These are phyloP conservation scores for Recurvirostra avosetta DNA, from an alignment of 2,113 vertebrate genomes.

Conservation along the genomic window DNA sequence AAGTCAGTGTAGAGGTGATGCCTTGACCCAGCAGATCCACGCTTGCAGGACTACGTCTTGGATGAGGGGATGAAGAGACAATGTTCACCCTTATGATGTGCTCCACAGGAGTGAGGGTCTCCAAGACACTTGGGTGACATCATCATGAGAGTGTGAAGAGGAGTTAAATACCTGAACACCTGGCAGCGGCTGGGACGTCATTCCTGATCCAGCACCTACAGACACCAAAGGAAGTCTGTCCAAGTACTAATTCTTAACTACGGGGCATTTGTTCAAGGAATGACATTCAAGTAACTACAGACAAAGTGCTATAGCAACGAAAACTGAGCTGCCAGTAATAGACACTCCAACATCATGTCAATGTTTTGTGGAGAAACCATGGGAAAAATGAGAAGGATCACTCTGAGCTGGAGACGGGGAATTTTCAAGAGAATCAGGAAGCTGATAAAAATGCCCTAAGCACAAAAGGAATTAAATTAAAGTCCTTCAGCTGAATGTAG, in stretches of 20 bases:
- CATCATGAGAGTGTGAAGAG: rapidly evolving
- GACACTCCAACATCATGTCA: neutral
- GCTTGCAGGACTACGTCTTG: neutral
- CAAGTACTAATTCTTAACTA: neutral
- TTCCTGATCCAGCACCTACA: neutral
- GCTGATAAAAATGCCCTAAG: slow-evolving; percentile 8
- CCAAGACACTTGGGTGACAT: neutral
- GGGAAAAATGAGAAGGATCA: neutral
- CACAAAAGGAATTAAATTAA: neutral
- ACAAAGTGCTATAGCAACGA: neutral
- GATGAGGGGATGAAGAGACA: neutral
- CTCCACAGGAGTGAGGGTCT: neutral
- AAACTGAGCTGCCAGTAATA: neutral
- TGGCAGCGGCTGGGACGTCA: neutral
- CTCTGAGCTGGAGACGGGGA: neutral
- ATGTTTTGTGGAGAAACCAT: neutral
- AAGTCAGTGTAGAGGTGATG: neutral
- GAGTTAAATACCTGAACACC: neutral
- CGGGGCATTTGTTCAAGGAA: neutral
- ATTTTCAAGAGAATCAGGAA: slow-evolving; percentile 18
- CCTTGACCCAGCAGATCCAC: neutral
- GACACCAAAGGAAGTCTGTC: neutral
- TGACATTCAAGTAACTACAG: neutral
- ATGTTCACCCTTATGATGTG: rapidly evolving
- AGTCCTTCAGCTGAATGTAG: neutral